Evolutionary conservation across 2,113 vertebrate species (phyloP).

Genomic region (Sialia sialis): DNA sequence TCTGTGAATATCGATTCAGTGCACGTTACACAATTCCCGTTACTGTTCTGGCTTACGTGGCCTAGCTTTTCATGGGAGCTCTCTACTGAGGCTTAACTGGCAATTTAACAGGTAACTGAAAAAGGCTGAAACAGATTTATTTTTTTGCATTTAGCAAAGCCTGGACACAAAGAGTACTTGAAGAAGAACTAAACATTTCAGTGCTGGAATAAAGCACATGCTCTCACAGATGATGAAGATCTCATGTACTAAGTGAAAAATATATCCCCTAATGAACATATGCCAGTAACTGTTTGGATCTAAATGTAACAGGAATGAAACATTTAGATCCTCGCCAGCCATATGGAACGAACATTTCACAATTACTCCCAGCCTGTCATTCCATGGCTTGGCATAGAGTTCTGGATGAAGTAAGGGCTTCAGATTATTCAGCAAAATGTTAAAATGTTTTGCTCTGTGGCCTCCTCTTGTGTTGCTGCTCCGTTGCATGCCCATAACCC

Average conservation of each 20-base stretch:
- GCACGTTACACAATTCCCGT: not conserved
- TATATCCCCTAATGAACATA: slow-evolving; percentile 25
- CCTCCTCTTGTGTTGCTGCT: not conserved
- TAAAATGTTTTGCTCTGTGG: not conserved
- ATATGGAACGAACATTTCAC: slow-evolving; percentile 8
- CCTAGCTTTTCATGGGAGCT: not conserved
- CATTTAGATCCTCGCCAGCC: slow-evolving; percentile 14
- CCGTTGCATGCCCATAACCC: not conserved
- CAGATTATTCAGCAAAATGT: slow-evolving; percentile 44
- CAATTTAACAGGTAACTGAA: not conserved
- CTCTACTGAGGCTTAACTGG: not conserved
- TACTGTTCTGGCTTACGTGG: not conserved
- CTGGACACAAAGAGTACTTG: not conserved
- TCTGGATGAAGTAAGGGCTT: not conserved
- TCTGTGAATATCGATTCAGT: not conserved
- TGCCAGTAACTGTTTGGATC: slow-evolving; percentile 6
- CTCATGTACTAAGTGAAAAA: slow-evolving; percentile 15
- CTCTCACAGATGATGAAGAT: not conserved
- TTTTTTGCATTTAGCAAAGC: not conserved
- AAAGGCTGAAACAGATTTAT: not conserved
- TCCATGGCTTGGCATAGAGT: not conserved
- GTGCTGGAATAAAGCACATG: slow-evolving; percentile 1
- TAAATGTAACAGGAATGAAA: slow-evolving; percentile 10
- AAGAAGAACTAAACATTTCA: not conserved
- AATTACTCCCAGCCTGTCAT: not conserved